Percentiles rank a stretch among this genome's conserved stretches.
Conservation (phyloP, 2,113 vertebrate species). For the Gallinago paraguaiae region DNA sequence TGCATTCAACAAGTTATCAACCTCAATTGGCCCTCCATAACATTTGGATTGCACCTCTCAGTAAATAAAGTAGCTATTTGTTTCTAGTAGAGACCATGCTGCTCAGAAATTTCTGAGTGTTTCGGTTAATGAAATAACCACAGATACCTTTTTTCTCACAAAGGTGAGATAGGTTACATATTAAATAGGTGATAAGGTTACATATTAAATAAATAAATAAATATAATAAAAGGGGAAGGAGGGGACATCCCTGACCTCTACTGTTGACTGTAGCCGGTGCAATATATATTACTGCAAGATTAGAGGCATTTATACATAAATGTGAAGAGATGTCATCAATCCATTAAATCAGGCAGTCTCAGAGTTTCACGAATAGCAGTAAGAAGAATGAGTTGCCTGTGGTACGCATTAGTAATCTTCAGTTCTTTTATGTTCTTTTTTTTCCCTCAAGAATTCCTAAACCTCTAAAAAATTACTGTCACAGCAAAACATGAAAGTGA, state of each 20-base stretch:
- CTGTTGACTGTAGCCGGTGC: neutral
- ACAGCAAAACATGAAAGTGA: neutral
- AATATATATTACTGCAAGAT: neutral
- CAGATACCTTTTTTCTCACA: neutral
- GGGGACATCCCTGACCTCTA: neutral
- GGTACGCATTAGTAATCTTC: neutral
- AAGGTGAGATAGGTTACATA: neutral
- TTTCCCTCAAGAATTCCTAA: neutral
- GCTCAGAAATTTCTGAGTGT: neutral
- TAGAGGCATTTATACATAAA: neutral
- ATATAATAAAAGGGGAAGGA: fast-evolving
- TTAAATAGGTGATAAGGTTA: neutral
- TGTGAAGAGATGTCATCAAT: neutral
- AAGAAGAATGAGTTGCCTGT: neutral
- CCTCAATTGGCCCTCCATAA: neutral
- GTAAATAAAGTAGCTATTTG: neutral
- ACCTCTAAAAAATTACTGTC: neutral
- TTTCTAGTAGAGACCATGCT: neutral
- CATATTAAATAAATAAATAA: neutral
- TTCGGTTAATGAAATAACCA: neutral
- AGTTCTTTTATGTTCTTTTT: neutral
- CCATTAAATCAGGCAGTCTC: neutral
- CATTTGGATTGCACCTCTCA: neutral
- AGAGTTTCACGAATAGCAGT: neutral
- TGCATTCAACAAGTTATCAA: neutral